These are phyloP conservation scores for Pocillopora verrucosa DNA, from an alignment of 64 coral and sea anemone species.

Conservation along the genomic window DNA sequence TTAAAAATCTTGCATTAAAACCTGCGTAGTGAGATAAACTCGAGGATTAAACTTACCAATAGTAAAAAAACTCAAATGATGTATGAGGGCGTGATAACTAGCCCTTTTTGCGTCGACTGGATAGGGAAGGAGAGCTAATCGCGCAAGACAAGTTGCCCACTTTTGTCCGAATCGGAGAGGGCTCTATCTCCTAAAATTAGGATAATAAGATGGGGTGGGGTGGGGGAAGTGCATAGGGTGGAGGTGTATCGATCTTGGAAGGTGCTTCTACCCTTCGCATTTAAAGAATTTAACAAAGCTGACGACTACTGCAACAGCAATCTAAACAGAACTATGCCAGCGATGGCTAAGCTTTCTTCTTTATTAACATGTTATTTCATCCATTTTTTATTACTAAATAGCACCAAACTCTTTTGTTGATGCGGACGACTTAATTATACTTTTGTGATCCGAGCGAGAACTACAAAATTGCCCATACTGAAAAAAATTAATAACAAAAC, in stretches of 20 bases:
- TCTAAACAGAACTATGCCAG: background rate
- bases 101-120: background rate
- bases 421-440: background rate
- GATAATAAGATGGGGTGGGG: background rate
- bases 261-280: background rate
- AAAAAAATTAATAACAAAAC: too few relatives aligned
- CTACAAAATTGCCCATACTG: background rate
- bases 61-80: too few relatives aligned
- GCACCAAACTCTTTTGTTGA: background rate
- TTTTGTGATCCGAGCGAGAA: background rate
- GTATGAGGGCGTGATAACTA: background rate
- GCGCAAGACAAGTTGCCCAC: background rate
- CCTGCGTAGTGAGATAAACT: background rate
- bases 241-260: background rate
- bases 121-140: background rate
- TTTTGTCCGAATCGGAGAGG: background rate
- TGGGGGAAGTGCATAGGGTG: background rate
- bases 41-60: too few relatives aligned
- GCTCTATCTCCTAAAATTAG: background rate
- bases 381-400: background rate
- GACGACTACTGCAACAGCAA: background rate
- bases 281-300: background rate
- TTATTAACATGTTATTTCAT: conserved; percentile 1
- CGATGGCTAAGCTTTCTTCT: background rate
- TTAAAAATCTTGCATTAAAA: background rate